Evolutionary conservation across 2,797 vertebrate genomes (phyloP).

Genomic region (Vireo griseus): DNA sequence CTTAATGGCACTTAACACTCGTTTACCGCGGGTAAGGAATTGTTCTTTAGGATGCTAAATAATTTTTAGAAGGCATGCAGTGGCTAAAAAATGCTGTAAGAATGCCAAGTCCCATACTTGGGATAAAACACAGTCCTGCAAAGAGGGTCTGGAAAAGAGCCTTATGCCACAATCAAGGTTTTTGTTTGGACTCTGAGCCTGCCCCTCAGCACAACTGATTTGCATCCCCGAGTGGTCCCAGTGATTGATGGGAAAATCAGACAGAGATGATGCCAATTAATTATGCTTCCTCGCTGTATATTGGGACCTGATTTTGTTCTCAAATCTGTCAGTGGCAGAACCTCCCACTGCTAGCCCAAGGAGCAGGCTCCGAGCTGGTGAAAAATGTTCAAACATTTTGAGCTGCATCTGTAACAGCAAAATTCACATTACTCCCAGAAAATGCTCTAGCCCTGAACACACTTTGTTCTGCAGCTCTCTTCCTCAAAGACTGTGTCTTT

Average conservation of each 20-base stretch:
- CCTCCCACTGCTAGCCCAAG: neutral
- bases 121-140: slow-evolving; percentile 16
- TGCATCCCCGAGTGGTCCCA: slow-evolving; percentile 13
- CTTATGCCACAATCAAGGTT: slow-evolving; percentile 28
- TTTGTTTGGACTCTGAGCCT: slow-evolving; percentile 42
- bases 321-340: neutral
- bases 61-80: neutral
- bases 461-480: slow-evolving; percentile 50
- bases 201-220: slow-evolving; percentile 5
- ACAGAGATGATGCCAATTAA: slow-evolving; percentile 18
- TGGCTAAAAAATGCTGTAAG: neutral
- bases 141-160: slow-evolving; percentile 29
- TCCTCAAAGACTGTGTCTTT: neutral
- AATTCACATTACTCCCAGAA: slow-evolving; percentile 7
- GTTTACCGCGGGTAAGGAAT: neutral
- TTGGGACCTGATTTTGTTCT: neutral
- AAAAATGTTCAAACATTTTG: neutral
- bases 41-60: neutral
- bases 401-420: slow-evolving; percentile 31
- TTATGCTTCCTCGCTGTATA: neutral
- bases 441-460: neutral
- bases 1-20: slow-evolving; percentile 4
- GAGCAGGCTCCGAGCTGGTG: neutral
- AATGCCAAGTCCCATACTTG: neutral
- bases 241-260: slow-evolving; percentile 41